Evolutionary conservation across 2,113 vertebrate species (phyloP), one percentile per base, ranked within the genome.

Genomic region (Corythoichthys haematopterus): DNA sequence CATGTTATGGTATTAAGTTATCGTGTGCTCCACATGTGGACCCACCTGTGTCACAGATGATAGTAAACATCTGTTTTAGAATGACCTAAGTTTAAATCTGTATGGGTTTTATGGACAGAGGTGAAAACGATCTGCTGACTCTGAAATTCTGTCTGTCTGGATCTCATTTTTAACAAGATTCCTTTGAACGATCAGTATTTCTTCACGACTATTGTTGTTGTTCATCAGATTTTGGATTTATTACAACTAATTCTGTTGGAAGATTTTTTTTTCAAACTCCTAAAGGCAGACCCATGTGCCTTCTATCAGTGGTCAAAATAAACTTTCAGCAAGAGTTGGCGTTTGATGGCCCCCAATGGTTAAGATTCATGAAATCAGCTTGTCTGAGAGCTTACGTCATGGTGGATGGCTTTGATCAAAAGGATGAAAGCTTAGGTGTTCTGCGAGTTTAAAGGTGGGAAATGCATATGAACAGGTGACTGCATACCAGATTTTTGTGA

Each of bases 121-220:
- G 55, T 57, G 55, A 57, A 57, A 57, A 57, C 12, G 55, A 57
- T 57, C 55, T 57, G 55, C 55, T 36, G 55, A 57, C 33, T 57
- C 55, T 56, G 55, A 13, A 6, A 9, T 3, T 1, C 50, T 7
- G 33, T 36, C 12, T 57, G 55, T 57, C 55, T 57, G 55, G 55
- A 57, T 57, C 33, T 57, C 33, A 57, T 36, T 57, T 57, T 13
- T 5, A 0, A 36, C 55, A 57, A 57, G 55, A 57, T 57, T 57
- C 55, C 55, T 57, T 57, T 57, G 55, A 57, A 55, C 20, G 8
- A 20, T 53, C 51, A 28, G 3, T 9, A 28, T 53, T 55, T 20
- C 33, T 57, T 13, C 13, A 57, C 35, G 36, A 57, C 20, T 55
- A 11, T 57, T 35, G 53, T 55, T 55, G 53, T 35, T 56, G 35